Conservation (phyloP, 2,113 vertebrate genomes). For the Chlamydotis undulata region DNA sequence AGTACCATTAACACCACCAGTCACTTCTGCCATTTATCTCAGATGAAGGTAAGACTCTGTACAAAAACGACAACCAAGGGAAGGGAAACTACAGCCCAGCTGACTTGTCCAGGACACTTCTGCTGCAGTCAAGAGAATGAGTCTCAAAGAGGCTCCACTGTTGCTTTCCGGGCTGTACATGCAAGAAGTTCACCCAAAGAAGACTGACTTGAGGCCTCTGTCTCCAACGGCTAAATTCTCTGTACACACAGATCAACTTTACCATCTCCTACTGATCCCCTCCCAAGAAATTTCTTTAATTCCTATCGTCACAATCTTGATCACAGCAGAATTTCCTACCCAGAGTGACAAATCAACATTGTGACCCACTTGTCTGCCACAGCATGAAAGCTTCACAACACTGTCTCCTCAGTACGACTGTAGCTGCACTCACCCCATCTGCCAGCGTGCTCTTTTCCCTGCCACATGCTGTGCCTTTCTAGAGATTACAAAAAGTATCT, state of each 20-base stretch:
- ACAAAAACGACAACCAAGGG: background rate
- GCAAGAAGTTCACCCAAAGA: background rate
- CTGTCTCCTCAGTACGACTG: background rate
- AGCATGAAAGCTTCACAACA: background rate
- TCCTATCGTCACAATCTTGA: background rate
- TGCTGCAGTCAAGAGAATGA: background rate
- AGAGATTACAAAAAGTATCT: slow-evolving; percentile 1
- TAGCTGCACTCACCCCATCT: slow-evolving; percentile 24
- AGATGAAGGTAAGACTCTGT: background rate
- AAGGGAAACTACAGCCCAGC: background rate
- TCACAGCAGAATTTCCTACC: background rate
- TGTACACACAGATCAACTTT: background rate
- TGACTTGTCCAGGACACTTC: background rate
- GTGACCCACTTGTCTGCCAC: slow-evolving; percentile 13
- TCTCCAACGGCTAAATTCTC: background rate
- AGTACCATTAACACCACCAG: background rate
- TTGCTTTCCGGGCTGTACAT: background rate
- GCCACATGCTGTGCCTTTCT: slow-evolving; percentile 11
- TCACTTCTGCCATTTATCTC: background rate
- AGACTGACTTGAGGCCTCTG: background rate
- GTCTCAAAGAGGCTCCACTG: background rate
- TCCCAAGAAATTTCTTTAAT: background rate
- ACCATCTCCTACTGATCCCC: background rate
- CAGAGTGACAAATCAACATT: background rate
- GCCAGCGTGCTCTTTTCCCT: background rate